Evolutionary conservation across 2,797 vertebrate species (phyloP), one percentile per base, ranked within the genome.

Genomic region (Lophotriccus pileatus): DNA sequence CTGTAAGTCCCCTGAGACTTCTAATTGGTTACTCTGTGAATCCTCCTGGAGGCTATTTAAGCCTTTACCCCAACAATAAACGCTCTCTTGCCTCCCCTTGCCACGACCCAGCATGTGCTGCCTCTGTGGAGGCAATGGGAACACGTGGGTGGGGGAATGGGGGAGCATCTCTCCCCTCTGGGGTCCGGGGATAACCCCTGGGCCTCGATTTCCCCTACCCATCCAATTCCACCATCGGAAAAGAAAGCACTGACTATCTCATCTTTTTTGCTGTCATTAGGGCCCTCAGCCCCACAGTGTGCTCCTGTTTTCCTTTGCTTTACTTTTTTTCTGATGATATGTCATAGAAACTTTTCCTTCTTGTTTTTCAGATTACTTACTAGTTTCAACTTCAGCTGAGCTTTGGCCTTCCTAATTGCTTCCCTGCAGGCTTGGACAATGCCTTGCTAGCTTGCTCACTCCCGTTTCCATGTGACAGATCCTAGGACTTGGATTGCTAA

Each of bases 401-500:
- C 68, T 95, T 94, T 91, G 79, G 78, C 37, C 58, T 83, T 92
- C 41, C 41, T 80, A 87, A 82, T 81, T 87, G 76, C 82, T 81
- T 68, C 87, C 81, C 89, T 87, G 69, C 46, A 72, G 58, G 46
- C 21, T 55, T 87, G 73, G 69, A 36, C 58, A 89, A 58, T 78
- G 58, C 55, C 43, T 88, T 43, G 43, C 62, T 87, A 79, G 34
- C 58, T 89, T 50, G n/a, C 36, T 85, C 21, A 14, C 21, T 93
- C 46, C 62, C 0, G 1, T 27, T 79, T 94, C 43, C 36, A 28
- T 1, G 2, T 78, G 67, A 17, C 41, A 58, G 56, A 56, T 44
- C 23, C 50, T 55, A 47, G 69, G 73, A 79, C 60, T 62, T 70
- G 22, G 32, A 84, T 47, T 59, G 52, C 34, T 68, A 81, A 63